These are phyloP conservation scores for Scolopax rusticola DNA, from an alignment of 2,797 vertebrate species.

Conservation along the genomic window DNA sequence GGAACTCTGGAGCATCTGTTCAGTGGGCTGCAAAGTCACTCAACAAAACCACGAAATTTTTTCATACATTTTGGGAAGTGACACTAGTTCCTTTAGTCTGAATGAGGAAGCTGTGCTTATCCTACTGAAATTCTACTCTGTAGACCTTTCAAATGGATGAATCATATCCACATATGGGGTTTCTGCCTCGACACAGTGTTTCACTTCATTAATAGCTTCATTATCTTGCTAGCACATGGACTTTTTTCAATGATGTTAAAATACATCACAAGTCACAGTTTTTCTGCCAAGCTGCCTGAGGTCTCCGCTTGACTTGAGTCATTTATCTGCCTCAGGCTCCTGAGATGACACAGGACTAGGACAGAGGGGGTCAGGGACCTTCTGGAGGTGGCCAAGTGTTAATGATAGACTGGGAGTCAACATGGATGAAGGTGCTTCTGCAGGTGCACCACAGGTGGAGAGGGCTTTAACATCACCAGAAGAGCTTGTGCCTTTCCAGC, in stretches of 20 bases:
- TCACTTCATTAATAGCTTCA: slow-evolving; percentile 34
- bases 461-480: not conserved
- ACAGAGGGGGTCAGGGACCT: not conserved
- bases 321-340: not conserved
- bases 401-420: not conserved
- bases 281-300: not conserved
- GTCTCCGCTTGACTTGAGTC: not conserved
- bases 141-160: slow-evolving; percentile 40
- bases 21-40: slow-evolving; percentile 45
- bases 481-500: not conserved
- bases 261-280: not conserved
- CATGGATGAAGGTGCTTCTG: not conserved
- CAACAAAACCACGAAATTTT: not conserved
- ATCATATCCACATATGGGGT: slow-evolving; percentile 32
- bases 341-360: not conserved
- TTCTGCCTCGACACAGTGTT: not conserved
- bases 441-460: not conserved
- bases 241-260: not conserved
- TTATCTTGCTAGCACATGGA: not conserved
- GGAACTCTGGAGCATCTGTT: slow-evolving; percentile 51
- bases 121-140: slow-evolving; percentile 26
- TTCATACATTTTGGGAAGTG: not conserved
- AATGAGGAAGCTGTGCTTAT: not conserved
- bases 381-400: not conserved
- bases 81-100: not conserved